Evolutionary conservation across 2,797 vertebrate genomes (phyloP).

Genomic region (Myoxocephalus aenaeus): DNA sequence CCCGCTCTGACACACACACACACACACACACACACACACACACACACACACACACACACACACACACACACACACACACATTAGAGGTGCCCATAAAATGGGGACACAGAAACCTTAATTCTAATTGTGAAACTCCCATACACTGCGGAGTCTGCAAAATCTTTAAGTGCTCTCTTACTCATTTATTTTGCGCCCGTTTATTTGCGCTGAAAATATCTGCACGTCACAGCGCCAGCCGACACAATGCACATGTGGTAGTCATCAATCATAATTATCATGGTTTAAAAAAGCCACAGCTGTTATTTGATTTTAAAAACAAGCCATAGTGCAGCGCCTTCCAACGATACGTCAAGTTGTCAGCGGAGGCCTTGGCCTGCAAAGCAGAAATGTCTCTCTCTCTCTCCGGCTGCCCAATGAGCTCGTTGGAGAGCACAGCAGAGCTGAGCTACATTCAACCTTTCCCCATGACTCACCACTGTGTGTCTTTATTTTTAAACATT

Average conservation of each 20-base stretch:
- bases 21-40: constrained; percentile 18
- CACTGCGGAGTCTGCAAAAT: constrained; percentile 50
- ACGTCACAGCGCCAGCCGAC: constrained; percentile 77
- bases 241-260: constrained; percentile 85
- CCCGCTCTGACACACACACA: not conserved
- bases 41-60: constrained; percentile 26
- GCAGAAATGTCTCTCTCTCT: constrained; percentile 78
- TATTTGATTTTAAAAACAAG: constrained; percentile 86
- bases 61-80: constrained; percentile 29
- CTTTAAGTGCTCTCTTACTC: constrained; percentile 62
- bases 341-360: constrained; percentile 85
- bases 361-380: constrained; percentile 82
- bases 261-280: constrained; percentile 86
- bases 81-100: constrained; percentile 50
- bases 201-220: constrained; percentile 81
- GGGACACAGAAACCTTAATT: constrained; percentile 52
- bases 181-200: constrained; percentile 73
- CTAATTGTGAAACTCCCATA: constrained; percentile 60
- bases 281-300: constrained; percentile 86
- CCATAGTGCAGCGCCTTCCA: constrained; percentile 78
- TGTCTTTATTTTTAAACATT: constrained; percentile 83
- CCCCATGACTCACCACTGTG: constrained; percentile 77
- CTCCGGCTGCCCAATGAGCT: constrained; percentile 68
- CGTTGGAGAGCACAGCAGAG: constrained; percentile 72
- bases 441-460: constrained; percentile 76